Evolutionary conservation across 2,888 invertebrate species (phyloP).

Genomic region (Anorthoa munda): DNA sequence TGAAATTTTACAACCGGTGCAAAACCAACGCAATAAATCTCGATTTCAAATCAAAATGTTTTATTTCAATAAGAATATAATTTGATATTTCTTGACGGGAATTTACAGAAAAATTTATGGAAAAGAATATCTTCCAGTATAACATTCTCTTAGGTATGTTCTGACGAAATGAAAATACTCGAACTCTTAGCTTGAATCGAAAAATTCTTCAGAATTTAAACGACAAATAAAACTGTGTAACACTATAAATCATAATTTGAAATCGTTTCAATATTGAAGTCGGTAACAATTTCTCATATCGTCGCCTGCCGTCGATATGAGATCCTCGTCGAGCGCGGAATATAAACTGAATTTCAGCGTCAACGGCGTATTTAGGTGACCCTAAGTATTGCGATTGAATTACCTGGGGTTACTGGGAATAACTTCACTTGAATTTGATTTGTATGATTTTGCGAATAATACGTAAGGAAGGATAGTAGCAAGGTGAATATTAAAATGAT

Average conservation of each 20-base stretch:
- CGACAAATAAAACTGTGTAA: constrained; percentile 16
- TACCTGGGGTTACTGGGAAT: constrained; percentile 3
- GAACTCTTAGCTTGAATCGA: background rate
- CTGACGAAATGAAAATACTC: no score
- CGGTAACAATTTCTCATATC: constrained; percentile 56
- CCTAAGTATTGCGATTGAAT: constrained; percentile 19
- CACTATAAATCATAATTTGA: constrained; percentile 45
- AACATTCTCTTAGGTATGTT: no score
- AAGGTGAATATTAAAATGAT: no score
- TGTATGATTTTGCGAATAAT: background rate
- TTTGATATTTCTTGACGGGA: background rate
- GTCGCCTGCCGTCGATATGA: constrained; percentile 30
- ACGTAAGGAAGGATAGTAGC: no score
- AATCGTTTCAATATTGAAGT: constrained; percentile 56
- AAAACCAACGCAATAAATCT: background rate
- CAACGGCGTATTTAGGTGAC: constrained; percentile 25
- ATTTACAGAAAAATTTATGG: no score
- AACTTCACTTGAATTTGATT: background rate
- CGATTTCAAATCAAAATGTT: background rate
- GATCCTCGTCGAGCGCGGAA: constrained; percentile 25
- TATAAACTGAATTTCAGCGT: constrained; percentile 46
- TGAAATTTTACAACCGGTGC: constrained; percentile 3
- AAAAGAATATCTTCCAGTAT: no score
- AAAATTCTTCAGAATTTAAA: constrained; percentile 4
- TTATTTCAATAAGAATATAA: background rate